These are phyloP conservation scores for Drosophila stalkeri DNA, from an alignment of 2,888 invertebrate species.

Conservation along the genomic window DNA sequence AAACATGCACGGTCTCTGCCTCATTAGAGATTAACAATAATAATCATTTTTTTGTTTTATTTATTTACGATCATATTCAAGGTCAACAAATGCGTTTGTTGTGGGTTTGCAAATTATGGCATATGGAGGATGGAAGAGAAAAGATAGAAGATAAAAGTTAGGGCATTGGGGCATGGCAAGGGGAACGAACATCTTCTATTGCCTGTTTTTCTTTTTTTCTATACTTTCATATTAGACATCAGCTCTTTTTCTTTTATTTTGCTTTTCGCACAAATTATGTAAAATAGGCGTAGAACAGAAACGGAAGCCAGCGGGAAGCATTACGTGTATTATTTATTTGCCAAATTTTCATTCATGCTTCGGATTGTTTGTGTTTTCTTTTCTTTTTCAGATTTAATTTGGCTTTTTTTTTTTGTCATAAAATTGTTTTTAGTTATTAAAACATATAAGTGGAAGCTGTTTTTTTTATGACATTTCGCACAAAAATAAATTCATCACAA, in stretches of 20 bases:
- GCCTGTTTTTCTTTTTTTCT: slow-evolving; percentile 18
- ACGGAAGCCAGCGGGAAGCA: slow-evolving; percentile 23
- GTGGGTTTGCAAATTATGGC: slow-evolving; percentile 13
- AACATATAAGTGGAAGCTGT: slow-evolving; percentile 17
- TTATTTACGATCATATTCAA: slow-evolving; percentile 66
- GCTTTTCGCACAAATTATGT: slow-evolving; percentile 29
- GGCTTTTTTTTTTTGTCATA: slow-evolving; percentile 24
- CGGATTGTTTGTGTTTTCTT: slow-evolving; percentile 42
- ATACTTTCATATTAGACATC: slow-evolving; percentile 45
- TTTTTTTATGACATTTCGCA: slow-evolving; percentile 36
- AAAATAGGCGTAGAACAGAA: slow-evolving; percentile 20
- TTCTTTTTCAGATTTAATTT: slow-evolving; percentile 10
- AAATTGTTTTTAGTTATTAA: slow-evolving; percentile 48
- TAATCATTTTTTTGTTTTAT: slow-evolving; percentile 54
- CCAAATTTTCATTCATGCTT: slow-evolving; percentile 75
- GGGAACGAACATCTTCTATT: slow-evolving; percentile 5
- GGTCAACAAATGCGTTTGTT: slow-evolving; percentile 71
- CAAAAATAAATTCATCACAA: slow-evolving; percentile 42
- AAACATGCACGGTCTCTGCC: slow-evolving; percentile 53
- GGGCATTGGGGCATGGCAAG: background rate
- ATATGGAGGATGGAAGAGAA: slow-evolving; percentile 1
- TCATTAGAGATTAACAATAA: slow-evolving; percentile 70
- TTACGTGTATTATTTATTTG: slow-evolving; percentile 65
- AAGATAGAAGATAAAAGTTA: background rate
- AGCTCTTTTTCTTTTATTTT: slow-evolving; percentile 9